Conservation (phyloP, 64 coral and sea anemone species). For the Stichodactyla mertensii region DNA sequence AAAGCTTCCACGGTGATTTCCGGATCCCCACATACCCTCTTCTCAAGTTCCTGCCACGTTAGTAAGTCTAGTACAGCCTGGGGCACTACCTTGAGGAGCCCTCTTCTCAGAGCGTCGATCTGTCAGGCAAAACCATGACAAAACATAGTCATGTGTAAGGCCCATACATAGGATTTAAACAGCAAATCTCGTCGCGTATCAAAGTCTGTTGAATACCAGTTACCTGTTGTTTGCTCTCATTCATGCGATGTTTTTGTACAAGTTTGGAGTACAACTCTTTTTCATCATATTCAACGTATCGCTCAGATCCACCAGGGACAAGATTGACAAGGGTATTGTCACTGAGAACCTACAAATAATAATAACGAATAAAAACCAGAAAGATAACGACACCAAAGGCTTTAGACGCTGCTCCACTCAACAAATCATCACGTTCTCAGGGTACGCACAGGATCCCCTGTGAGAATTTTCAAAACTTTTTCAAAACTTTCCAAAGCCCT, state of each 20-base stretch:
- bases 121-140: not conserved
- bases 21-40: slow-evolving; percentile 83
- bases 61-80: slow-evolving; percentile 84
- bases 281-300: slow-evolving; percentile 79
- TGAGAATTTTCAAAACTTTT: too few species aligned
- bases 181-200: too few species aligned
- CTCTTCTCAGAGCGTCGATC: slow-evolving; percentile 81
- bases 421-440: too few species aligned
- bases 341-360: slow-evolving; percentile 64
- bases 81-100: slow-evolving; percentile 87
- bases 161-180: too few species aligned
- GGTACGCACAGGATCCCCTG: too few species aligned
- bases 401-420: too few species aligned
- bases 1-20: slow-evolving; percentile 79
- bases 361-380: too few species aligned
- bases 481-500: too few species aligned
- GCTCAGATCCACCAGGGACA: slow-evolving; percentile 69
- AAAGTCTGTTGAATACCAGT: too few species aligned
- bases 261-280: slow-evolving; percentile 63
- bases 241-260: slow-evolving; percentile 64
- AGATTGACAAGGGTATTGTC: slow-evolving; percentile 78
- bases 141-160: not conserved
- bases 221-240: slow-evolving; percentile 81
- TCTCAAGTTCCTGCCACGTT: slow-evolving; percentile 96
- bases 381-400: too few species aligned